Percentiles rank a stretch among this genome's conserved stretches.
These are phyloP conservation scores for Thera obeliscata DNA, from an alignment of 2,888 invertebrate genomes.

Conservation along the genomic window DNA sequence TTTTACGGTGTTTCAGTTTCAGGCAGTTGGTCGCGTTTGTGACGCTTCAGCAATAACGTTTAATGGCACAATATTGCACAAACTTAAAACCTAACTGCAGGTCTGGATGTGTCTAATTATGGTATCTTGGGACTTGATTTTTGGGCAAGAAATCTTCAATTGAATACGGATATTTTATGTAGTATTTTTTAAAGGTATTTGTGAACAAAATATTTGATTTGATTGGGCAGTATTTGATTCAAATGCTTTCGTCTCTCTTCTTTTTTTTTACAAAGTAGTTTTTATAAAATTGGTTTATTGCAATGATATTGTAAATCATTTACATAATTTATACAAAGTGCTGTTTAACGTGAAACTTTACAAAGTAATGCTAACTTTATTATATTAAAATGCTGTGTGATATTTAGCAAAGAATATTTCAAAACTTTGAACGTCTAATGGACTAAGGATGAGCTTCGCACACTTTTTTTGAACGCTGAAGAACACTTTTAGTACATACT, in stretches of 20 bases:
- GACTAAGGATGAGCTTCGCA: conserved; percentile 33
- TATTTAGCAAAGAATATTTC: conserved; percentile 36
- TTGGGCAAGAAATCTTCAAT: too few relatives aligned
- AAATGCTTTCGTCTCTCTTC: neutral
- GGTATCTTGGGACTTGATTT: too few relatives aligned
- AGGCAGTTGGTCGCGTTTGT: conserved; percentile 59
- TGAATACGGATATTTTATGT: too few relatives aligned
- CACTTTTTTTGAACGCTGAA: conserved; percentile 34
- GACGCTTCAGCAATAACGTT: conserved; percentile 65
- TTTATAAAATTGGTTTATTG: neutral
- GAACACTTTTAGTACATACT: conserved; percentile 28
- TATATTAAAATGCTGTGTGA: conserved; percentile 20
- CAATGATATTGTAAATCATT: neutral
- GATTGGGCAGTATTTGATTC: too few relatives aligned
- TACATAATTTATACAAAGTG: neutral
- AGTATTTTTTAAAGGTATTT: too few relatives aligned
- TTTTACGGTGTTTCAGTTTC: conserved; percentile 64
- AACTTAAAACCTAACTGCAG: neutral
- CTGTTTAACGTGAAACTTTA: conserved; percentile 2
- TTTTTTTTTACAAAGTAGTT: neutral
- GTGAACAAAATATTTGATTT: too few relatives aligned
- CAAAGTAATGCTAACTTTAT: conserved; percentile 5
- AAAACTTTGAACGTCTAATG: conserved; percentile 39
- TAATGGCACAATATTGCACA: conserved; percentile 65
- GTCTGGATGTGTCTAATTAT: neutral